Base-by-base conservation (phyloP, 30 jellyfish, hydroid and myxozoan genomes). In the Cassiopea andromeda region DNA sequence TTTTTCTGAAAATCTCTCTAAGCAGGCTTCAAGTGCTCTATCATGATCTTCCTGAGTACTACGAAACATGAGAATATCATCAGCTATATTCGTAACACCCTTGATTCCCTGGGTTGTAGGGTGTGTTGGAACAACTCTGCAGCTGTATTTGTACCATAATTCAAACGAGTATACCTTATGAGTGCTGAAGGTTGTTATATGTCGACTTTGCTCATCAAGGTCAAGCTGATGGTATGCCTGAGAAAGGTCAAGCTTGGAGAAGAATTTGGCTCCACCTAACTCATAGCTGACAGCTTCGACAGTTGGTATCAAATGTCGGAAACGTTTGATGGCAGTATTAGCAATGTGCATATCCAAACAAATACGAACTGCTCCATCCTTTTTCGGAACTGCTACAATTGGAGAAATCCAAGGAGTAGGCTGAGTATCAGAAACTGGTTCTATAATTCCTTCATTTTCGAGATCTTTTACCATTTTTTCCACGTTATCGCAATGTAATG, bases 281-380 rank as follows among this genome's bases (percentile, higher is more conserved):
- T 27, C 38, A 27, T 27, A 27, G 38, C 38, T 27, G 38, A 27
- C 38, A 27, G 38, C 38, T 27, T 27, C 38, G 38, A 27, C 38
- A 27, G 38, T 27, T 27, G 38, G 38, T 27, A 27, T 27, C 38
- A 27, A 72, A 59, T 68, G 91, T 2, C 91, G 94, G 60, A 48
- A 85, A 12, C 97, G 46, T 49, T 77, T 57, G 10, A 90, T 90
- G 46, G 97, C 97, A 6, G 75, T 54, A 84, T 90, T 90, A 7
- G 93, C 93, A 1, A 76, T 78, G 17, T 90, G 84, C 97, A 90
- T 90, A 44, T 90, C 97, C 38, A 90, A 90, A 76, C 97, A 27
- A 27, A 27, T 27, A 27, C 38, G 38, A 27, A 27, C 38, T 27
- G 38, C 38, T 27, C 38, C 38, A 90, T 90, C 93, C 68, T 82